Evolutionary conservation across 2,113 vertebrate genomes (phyloP).

Genomic region (Fregetta grallaria): DNA sequence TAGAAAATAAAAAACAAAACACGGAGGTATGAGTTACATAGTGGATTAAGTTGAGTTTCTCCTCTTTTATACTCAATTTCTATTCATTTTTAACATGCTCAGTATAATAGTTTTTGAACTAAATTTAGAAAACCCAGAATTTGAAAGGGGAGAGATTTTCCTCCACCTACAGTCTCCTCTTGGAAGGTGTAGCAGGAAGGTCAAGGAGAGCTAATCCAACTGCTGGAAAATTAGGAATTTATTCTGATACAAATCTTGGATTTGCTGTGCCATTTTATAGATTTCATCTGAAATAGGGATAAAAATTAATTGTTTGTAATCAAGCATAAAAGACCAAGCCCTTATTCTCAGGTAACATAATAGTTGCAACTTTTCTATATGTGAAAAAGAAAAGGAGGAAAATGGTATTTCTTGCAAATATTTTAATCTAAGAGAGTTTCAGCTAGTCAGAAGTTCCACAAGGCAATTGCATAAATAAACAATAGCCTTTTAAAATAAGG

Average conservation of each 20-base stretch:
- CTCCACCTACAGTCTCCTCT: not conserved
- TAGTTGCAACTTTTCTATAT: not conserved
- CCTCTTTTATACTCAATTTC: not conserved
- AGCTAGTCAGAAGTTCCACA: constrained; percentile 1
- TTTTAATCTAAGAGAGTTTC: not conserved
- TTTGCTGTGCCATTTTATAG: not conserved
- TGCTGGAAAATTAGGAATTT: not conserved
- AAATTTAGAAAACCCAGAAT: not conserved
- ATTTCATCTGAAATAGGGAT: not conserved
- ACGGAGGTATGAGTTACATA: not conserved
- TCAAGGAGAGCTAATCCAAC: not conserved
- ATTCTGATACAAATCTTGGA: not conserved
- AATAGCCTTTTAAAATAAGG: constrained; percentile 37
- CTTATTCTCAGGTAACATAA: not conserved
- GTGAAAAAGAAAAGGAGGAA: not conserved
- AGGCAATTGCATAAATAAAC: constrained; percentile 58
- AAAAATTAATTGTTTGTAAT: not conserved
- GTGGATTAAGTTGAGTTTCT: not conserved
- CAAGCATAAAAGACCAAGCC: not conserved
- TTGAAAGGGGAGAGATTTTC: not conserved
- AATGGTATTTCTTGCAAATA: not conserved
- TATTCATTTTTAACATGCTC: not conserved
- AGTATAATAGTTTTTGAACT: not conserved
- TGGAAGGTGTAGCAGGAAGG: not conserved
- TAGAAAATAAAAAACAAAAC: not conserved